A percentile compares a stretch with the other conserved stretches of the same genome.
These are phyloP conservation scores for Diarsia brunnea DNA, from an alignment of 2,888 invertebrate species.

Conservation along the genomic window DNA sequence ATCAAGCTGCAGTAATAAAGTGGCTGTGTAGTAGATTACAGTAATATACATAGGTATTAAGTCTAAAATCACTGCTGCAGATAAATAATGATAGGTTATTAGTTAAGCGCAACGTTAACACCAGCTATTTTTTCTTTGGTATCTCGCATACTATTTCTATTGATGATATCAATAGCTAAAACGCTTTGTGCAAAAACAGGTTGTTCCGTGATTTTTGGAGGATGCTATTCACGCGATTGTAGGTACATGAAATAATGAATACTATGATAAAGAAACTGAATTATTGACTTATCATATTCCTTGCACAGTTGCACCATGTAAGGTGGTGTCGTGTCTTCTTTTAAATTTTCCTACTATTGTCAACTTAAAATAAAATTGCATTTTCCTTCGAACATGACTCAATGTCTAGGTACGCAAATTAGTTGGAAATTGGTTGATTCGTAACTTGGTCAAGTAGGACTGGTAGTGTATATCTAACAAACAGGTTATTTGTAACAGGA, in stretches of 20 bases:
- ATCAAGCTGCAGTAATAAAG: conserved; percentile 12
- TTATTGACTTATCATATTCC: conserved; percentile 1
- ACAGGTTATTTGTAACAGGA: conserved; percentile 57
- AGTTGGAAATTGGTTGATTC: conserved; percentile 49
- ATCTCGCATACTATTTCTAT: conserved; percentile 27
- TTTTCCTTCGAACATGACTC: conserved; percentile 52
- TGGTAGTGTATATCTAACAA: conserved; percentile 44
- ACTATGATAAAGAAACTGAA: background rate
- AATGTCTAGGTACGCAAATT: conserved; percentile 49
- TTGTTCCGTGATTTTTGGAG: conserved; percentile 6
- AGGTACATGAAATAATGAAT: conserved; percentile 3
- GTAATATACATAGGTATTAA: conserved; percentile 11
- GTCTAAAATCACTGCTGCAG: conserved; percentile 27
- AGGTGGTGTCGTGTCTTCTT: background rate
- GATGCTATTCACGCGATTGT: conserved; percentile 3
- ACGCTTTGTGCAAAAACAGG: conserved; percentile 27
- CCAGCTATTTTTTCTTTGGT: conserved; percentile 32
- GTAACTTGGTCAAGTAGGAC: conserved; percentile 65
- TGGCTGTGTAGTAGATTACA: conserved; percentile 16
- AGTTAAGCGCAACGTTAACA: conserved; percentile 25
- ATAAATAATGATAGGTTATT: conserved; percentile 43
- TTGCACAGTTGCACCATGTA: conserved; percentile 20
- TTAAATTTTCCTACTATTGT: conserved; percentile 20
- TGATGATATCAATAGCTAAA: conserved; percentile 40
- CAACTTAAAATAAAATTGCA: conserved; percentile 30